Conservation (phyloP, 2,113 vertebrate genomes). For the Pseudois nayaur region DNA sequence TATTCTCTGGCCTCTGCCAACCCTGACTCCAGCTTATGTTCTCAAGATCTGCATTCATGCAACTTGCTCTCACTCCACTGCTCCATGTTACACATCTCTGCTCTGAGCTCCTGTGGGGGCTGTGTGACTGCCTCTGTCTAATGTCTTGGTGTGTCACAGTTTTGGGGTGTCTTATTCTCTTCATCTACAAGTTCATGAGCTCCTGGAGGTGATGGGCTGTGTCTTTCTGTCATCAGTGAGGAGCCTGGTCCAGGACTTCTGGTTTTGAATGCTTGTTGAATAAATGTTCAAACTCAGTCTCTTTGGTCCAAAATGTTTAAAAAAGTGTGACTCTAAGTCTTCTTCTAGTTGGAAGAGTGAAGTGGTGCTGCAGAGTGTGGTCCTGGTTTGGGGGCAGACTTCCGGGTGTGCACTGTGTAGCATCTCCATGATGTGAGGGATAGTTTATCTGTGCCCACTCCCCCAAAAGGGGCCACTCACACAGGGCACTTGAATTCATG, state of each 20-base stretch:
- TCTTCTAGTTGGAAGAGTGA: not conserved
- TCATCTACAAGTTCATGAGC: not conserved
- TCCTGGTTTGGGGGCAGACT: not conserved
- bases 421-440: fast-evolving
- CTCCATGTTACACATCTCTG: not conserved
- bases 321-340: not conserved
- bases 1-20: not conserved
- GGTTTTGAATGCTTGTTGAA: not conserved
- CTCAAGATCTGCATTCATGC: not conserved
- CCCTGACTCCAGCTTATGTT: not conserved
- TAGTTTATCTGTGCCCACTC: not conserved
- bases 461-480: no score
- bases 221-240: not conserved
- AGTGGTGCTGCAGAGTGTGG: not conserved
- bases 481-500: no score
- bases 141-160: not conserved
- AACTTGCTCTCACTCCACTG: not conserved
- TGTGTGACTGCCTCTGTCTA: not conserved
- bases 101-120: not conserved
- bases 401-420: not conserved
- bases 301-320: not conserved
- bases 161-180: not conserved
- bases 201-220: not conserved
- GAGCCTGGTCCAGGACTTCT: not conserved
- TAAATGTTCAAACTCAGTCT: not conserved